Conservation (phyloP, 2,113 vertebrate species). For the Phyllostomus hastatus region DNA sequence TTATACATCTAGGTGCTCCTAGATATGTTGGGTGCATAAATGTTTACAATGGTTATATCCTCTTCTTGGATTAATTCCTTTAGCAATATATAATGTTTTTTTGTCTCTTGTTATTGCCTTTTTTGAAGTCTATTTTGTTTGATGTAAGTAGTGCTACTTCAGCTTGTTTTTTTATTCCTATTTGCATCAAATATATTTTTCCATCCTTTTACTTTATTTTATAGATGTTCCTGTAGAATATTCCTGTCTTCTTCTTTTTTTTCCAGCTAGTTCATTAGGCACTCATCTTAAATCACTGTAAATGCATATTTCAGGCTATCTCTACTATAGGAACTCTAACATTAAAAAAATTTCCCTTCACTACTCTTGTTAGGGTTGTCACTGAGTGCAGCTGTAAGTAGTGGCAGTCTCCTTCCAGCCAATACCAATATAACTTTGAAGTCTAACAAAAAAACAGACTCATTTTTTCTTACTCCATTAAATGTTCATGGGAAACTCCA, state of each 20-base stretch:
- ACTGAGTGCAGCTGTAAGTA: neutral
- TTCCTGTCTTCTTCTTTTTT: neutral
- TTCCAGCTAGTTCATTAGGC: neutral
- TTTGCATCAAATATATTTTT: neutral
- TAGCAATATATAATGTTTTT: too few species aligned
- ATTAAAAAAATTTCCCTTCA: neutral
- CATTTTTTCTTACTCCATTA: neutral
- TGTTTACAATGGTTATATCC: neutral
- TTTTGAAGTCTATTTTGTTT: neutral
- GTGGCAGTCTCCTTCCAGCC: neutral
- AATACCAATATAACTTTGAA: neutral
- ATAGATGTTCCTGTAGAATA: neutral
- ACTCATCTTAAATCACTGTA: neutral
- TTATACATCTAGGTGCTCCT: neutral
- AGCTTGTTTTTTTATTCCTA: neutral
- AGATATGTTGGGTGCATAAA: neutral
- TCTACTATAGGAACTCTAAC: neutral
- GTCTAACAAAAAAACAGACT: neutral
- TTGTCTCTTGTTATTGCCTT: neutral
- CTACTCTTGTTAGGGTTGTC: neutral
- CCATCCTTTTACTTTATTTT: neutral
- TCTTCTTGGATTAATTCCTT: neutral
- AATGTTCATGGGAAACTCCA: neutral
- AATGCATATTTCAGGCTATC: neutral
- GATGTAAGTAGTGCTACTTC: neutral